Evolutionary conservation across 2,113 vertebrate species (phyloP).

Genomic region (Ornithorhynchus anatinus): DNA sequence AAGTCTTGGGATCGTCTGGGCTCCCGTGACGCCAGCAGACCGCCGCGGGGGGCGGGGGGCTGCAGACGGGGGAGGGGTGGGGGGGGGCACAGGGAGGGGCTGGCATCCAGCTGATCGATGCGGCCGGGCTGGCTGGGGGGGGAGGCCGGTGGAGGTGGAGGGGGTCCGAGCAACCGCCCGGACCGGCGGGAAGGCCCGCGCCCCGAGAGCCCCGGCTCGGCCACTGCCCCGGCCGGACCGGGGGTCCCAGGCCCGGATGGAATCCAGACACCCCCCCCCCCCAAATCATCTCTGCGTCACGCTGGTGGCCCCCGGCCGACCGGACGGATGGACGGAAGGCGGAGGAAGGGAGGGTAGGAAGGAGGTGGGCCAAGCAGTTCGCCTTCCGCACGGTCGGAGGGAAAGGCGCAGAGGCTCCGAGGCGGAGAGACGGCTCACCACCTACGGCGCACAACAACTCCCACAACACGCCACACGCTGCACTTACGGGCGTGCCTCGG

Average conservation of each 20-base stretch:
- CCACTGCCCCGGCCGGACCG: too few species aligned
- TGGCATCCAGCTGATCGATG: too few species aligned
- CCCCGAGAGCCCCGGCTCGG: too few species aligned
- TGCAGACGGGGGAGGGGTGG: background rate
- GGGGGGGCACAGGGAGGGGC: background rate
- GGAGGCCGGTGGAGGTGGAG: background rate
- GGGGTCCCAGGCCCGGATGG: background rate
- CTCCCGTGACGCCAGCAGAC: conserved; percentile 17
- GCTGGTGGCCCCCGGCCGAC: too few species aligned
- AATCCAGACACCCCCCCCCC: too few species aligned
- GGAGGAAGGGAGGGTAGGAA: background rate
- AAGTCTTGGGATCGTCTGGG: conserved; percentile 64
- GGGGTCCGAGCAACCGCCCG: rapidly evolving
- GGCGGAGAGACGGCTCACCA: too few species aligned
- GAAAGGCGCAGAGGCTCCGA: background rate
- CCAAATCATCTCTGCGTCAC: too few species aligned
- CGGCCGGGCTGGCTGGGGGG: background rate
- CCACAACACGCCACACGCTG: background rate
- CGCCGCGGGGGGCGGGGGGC: rapidly evolving
- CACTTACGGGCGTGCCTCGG: too few species aligned
- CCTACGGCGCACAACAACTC: too few species aligned
- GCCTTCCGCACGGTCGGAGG: background rate
- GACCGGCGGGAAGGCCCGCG: too few species aligned
- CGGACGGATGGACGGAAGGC: too few species aligned
- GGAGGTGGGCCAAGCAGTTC: background rate